Base-by-base conservation (phyloP, 2,797 vertebrate genomes). In the Dallia pectoralis region DNA sequence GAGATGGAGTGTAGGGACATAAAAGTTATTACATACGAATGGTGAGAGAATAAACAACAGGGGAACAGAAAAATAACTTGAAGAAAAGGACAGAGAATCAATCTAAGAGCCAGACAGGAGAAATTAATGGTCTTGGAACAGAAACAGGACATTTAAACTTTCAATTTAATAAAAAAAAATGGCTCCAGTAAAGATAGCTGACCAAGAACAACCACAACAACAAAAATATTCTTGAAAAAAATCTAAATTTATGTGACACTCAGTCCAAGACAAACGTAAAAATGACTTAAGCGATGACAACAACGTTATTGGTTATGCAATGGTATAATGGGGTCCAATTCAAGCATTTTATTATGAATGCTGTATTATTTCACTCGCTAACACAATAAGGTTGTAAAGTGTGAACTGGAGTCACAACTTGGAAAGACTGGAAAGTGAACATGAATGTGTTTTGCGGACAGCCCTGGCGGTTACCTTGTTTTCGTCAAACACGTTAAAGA, bases 401-500 rank as follows among this genome's bases (percentile, higher is more conserved):
- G 61, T 63, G 15, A 30, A 32, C 25, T n/a, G 11, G 22, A 25
- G 53, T 59, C 53, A n/a, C 25, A 11, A 22, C 22, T 59, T 59
- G 9, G 9, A 3, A 25, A 59, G 53, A 59, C 25, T 12, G 25
- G 6, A 56, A 22, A 22, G n/a, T 56, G n/a, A 56, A 56, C 53
- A 59, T 27, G 14, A 59, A 59, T 25, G 53, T 11, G 2, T 16
- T 32, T 29, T 14, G 30, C 61, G 32, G 61, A 11, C 66, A 16
- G 66, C 12, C 40, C 47, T 14, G 2, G 14, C 3, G 40, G 47
- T 49, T 49, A 98, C 97, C 93, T 99, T 99, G 88, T 99, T 99
- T 86, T 99, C 98, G 1, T 99, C 98, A 3, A 99, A 99, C 76
- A 99, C 98, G 0, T 99, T 99, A 91, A 99, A 99, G 84, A 99